phyloP scores from a whole-genome alignment of 1,140 invertebrate genomes.

The Campoletis sonorensis region DNA sequence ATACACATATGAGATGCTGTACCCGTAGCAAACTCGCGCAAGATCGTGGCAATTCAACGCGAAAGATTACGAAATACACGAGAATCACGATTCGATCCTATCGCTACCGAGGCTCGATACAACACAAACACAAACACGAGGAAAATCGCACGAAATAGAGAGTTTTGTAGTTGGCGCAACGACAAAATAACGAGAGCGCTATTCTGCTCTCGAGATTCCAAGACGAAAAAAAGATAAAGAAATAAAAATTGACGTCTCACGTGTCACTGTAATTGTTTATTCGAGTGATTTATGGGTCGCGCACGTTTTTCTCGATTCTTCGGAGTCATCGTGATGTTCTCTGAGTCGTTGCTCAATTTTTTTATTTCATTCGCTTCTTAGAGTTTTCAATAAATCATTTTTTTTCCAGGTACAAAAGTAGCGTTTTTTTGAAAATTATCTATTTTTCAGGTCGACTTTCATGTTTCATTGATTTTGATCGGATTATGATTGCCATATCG shows the following conservation, averaged over 20 bases:
- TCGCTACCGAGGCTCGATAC: not conserved
- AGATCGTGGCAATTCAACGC: slow-evolving; percentile 37
- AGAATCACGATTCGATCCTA: slow-evolving; percentile 41
- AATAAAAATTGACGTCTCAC: not conserved
- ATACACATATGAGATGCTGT: not conserved
- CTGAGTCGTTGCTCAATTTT: not conserved
- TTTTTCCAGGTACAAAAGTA: not conserved
- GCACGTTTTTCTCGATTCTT: not conserved
- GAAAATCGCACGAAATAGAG: slow-evolving; percentile 34
- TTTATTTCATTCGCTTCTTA: no score
- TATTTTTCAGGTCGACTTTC: no score
- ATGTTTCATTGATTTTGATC: no score
- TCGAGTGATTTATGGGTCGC: slow-evolving; percentile 9
- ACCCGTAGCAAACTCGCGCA: not conserved
- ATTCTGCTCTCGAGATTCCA: not conserved
- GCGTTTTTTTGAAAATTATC: no score
- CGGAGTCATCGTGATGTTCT: not conserved
- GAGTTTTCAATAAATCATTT: not conserved
- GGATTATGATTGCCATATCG: not conserved
- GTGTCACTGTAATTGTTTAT: slow-evolving; percentile 26
- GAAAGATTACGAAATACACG: slow-evolving; percentile 42
- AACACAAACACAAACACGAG: slow-evolving; percentile 8
- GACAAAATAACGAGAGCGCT: slow-evolving; percentile 23
- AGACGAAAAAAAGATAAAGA: not conserved
- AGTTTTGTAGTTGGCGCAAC: slow-evolving; percentile 29